Conservation (phyloP, 1,140 invertebrate genomes). For the Zaprionus gabonicus region DNA sequence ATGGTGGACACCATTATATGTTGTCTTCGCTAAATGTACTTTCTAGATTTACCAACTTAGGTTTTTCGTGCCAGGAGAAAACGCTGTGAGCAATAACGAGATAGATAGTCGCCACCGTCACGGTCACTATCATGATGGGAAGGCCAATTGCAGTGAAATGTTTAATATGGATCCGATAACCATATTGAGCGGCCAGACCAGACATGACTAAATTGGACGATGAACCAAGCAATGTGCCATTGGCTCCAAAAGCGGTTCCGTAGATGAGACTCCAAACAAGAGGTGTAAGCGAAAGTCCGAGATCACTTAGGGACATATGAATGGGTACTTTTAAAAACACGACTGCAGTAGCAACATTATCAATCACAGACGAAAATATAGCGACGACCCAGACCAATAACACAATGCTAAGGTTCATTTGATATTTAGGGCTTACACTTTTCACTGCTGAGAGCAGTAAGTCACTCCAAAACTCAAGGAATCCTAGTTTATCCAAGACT, state of each 20-base stretch:
- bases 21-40: not conserved
- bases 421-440: constrained; percentile 85
- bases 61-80: constrained; percentile 85
- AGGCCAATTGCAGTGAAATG: constrained; percentile 87
- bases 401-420: constrained; percentile 88
- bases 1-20: not conserved
- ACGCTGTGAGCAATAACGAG: constrained; percentile 88
- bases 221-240: constrained; percentile 91
- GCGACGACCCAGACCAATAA: constrained; percentile 90
- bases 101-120: constrained; percentile 87
- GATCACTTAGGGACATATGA: constrained; percentile 85
- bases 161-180: constrained; percentile 89
- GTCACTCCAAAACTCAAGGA: constrained; percentile 89
- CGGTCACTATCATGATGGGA: constrained; percentile 89
- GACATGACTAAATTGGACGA: constrained; percentile 92
- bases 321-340: constrained; percentile 91
- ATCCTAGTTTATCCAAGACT: constrained; percentile 87
- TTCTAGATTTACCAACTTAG: too few species aligned
- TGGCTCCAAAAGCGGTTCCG: constrained; percentile 91
- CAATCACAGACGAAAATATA: constrained; percentile 89
- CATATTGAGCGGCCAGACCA: constrained; percentile 91
- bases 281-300: constrained; percentile 88
- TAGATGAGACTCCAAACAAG: constrained; percentile 90
- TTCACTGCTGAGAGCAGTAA: constrained; percentile 87
- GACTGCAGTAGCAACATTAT: constrained; percentile 92